Evolutionary conservation across 1,140 invertebrate species (phyloP).

Genomic region (Megalonaias nervosa): DNA sequence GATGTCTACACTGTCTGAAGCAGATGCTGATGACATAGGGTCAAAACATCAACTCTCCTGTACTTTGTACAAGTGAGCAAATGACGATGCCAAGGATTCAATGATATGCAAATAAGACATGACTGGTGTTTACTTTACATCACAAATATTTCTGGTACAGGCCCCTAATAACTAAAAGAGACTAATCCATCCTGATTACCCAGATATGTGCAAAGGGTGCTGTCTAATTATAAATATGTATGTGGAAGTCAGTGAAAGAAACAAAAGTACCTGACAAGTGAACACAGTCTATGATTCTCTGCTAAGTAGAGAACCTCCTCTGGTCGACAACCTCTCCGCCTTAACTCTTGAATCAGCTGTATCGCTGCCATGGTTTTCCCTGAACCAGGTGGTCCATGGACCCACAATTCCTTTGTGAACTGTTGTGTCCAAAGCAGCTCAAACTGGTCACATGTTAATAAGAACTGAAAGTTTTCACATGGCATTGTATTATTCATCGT

Average conservation of each 20-base stretch:
- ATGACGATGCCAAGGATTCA: too few relatives aligned
- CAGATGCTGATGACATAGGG: too few relatives aligned
- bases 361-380: conserved; percentile 60
- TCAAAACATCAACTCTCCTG: too few relatives aligned
- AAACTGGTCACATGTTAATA: conserved; percentile 63
- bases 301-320: conserved; percentile 54
- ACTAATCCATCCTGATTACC: too few relatives aligned
- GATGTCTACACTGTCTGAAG: too few relatives aligned
- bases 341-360: conserved; percentile 54
- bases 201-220: too few relatives aligned
- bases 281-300: conserved; percentile 57
- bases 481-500: conserved; percentile 11
- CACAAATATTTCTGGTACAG: background rate
- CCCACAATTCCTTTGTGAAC: conserved; percentile 60
- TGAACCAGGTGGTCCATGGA: conserved; percentile 58
- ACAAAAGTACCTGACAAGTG: conserved; percentile 52
- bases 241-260: background rate
- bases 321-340: conserved; percentile 39
- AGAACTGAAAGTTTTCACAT: conserved; percentile 44
- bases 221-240: background rate
- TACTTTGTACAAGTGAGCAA: too few relatives aligned
- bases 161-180: background rate
- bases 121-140: too few relatives aligned
- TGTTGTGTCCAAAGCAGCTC: conserved; percentile 57
- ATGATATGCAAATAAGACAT: too few relatives aligned